Conservation (phyloP, 2,888 invertebrate genomes). For the Ophioninae sp. region DNA sequence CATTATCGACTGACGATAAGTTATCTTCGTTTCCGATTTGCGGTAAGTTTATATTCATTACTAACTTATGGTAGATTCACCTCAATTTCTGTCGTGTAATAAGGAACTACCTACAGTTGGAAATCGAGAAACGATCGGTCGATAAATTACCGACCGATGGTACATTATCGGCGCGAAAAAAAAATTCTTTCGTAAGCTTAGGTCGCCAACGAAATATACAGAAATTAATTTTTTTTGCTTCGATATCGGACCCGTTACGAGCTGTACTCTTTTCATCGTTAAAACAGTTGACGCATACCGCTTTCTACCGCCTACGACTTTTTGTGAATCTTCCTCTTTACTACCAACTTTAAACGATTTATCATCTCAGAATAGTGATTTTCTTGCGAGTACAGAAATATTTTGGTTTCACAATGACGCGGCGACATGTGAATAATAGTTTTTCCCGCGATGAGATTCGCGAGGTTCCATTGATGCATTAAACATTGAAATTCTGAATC, state of each 20-base stretch:
- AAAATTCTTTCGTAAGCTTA: background rate
- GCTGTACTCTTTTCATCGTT: background rate
- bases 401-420: background rate
- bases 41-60: too few relatives aligned
- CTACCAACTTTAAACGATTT: background rate
- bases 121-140: background rate
- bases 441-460: background rate
- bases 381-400: background rate
- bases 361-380: background rate
- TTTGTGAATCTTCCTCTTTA: background rate
- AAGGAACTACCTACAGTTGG: background rate
- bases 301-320: background rate
- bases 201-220: background rate
- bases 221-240: background rate
- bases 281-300: background rate
- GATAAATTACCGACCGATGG: constrained; percentile 28
- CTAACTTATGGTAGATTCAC: too few relatives aligned
- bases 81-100: background rate
- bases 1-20: too few relatives aligned
- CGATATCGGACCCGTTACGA: background rate
- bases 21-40: too few relatives aligned
- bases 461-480: background rate
- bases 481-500: background rate
- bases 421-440: too few relatives aligned
- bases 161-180: constrained; percentile 14